These are phyloP conservation scores for Cotesia typhae DNA, from an alignment of 1,140 invertebrate species.

Conservation along the genomic window DNA sequence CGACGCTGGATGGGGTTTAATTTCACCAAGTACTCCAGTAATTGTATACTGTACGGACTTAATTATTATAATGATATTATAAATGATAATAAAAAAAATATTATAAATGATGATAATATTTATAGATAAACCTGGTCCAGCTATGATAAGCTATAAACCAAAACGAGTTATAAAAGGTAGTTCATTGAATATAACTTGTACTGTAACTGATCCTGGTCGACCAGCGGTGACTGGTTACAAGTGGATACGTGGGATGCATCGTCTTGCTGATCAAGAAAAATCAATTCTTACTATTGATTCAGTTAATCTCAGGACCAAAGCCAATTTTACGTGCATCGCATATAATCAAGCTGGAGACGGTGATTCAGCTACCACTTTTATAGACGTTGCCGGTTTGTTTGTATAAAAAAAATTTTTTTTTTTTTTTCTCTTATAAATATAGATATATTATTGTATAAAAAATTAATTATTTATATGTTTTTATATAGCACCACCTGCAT, in stretches of 20 bases:
- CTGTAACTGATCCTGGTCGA: slow-evolving; percentile 80
- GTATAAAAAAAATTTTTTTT: not conserved
- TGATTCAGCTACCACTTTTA: slow-evolving; percentile 73
- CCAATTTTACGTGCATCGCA: slow-evolving; percentile 88
- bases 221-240: slow-evolving; percentile 79
- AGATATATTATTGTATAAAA: not conserved
- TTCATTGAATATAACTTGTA: slow-evolving; percentile 80
- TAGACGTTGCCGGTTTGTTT: slow-evolving; percentile 80
- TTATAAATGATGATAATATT: slow-evolving; percentile 10
- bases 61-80: not conserved
- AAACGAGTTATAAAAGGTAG: slow-evolving; percentile 81
- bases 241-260: slow-evolving; percentile 80
- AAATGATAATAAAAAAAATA: no score
- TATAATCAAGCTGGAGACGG: slow-evolving; percentile 84
- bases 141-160: slow-evolving; percentile 76
- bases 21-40: slow-evolving; percentile 77
- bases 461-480: slow-evolving; percentile 21
- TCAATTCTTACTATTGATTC: slow-evolving; percentile 81
- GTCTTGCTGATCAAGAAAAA: slow-evolving; percentile 76
- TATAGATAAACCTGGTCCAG: slow-evolving; percentile 78
- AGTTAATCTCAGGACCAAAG: slow-evolving; percentile 81
- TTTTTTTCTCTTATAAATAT: not conserved
- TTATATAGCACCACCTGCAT: slow-evolving; percentile 80
- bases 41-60: slow-evolving; percentile 78
- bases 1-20: slow-evolving; percentile 83